Evolutionary conservation across 1,140 invertebrate genomes (phyloP).

Genomic region (Physella acuta): DNA sequence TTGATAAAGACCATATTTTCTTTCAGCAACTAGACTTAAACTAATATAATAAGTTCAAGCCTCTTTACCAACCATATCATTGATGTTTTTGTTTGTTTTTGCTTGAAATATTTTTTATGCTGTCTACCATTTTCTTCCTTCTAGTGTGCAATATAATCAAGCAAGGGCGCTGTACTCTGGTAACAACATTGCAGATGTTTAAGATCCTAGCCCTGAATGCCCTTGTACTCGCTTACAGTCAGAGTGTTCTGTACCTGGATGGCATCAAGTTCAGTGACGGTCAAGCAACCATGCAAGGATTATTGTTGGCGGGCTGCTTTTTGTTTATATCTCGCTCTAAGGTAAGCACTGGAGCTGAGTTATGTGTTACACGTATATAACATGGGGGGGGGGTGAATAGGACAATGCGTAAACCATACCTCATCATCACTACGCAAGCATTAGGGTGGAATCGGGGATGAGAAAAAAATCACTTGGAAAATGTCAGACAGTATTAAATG

Average conservation of each 20-base stretch:
- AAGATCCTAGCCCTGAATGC: constrained; percentile 99
- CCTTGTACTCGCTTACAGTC: constrained; percentile 94
- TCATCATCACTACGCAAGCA: too few relatives aligned
- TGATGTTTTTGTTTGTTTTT: neutral
- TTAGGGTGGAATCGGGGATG: too few relatives aligned
- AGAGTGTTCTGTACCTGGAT: constrained; percentile 96
- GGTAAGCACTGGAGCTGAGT: too few relatives aligned
- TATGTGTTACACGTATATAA: too few relatives aligned
- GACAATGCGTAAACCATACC: too few relatives aligned
- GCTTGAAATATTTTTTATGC: neutral
- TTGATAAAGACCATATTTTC: too few relatives aligned
- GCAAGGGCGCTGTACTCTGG: constrained; percentile 96
- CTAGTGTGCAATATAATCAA: constrained; percentile 98
- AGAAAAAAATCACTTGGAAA: too few relatives aligned
- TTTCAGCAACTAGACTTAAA: too few relatives aligned
- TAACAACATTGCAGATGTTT: constrained; percentile 99
- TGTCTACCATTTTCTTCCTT: constrained; percentile 35
- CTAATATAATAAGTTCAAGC: too few relatives aligned
- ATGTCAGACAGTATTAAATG: too few relatives aligned
- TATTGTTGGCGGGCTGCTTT: constrained; percentile 93
- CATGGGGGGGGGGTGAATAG: too few relatives aligned
- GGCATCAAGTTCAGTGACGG: constrained; percentile 97
- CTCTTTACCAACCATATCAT: too few relatives aligned
- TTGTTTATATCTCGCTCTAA: constrained; percentile 97
- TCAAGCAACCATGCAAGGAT: constrained; percentile 90